These are phyloP conservation scores for Agonopterix arenella DNA, from an alignment of 2,888 invertebrate species.

Conservation along the genomic window DNA sequence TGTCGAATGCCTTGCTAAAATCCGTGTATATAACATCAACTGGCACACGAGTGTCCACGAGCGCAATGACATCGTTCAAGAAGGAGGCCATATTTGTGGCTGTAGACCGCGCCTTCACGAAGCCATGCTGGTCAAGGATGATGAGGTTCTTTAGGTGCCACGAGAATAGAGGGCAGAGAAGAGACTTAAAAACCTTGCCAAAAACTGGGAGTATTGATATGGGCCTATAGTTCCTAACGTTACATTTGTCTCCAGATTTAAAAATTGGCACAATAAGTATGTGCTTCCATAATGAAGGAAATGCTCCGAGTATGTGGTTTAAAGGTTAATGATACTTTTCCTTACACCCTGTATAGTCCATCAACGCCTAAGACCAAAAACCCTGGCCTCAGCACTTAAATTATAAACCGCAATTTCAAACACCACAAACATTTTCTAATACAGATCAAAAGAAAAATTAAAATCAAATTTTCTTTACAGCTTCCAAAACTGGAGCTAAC, in stretches of 20 bases:
- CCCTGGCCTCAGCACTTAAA: too few relatives aligned
- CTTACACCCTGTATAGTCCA: too few relatives aligned
- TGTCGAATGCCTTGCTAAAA: neutral
- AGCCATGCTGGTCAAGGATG: neutral
- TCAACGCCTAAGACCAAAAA: too few relatives aligned
- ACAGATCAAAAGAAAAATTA: neutral
- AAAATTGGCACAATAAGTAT: too few relatives aligned
- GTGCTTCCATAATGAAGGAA: too few relatives aligned
- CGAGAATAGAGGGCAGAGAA: neutral
- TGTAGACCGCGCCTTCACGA: neutral
- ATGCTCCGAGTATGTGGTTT: too few relatives aligned
- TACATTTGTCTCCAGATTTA: too few relatives aligned
- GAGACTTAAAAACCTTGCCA: neutral
- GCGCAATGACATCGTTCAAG: neutral
- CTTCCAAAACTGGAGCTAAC: conserved; percentile 54
- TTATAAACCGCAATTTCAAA: too few relatives aligned
- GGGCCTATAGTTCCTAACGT: neutral
- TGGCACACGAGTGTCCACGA: neutral
- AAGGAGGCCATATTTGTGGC: neutral
- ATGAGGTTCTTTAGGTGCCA: neutral
- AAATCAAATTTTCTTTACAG: conserved; percentile 22
- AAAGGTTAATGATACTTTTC: too few relatives aligned
- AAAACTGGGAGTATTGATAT: neutral
- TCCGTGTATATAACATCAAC: neutral
- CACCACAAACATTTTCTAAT: too few relatives aligned